Conservation (phyloP, 2,113 vertebrate species). For the Phylloscopus whistleri region DNA sequence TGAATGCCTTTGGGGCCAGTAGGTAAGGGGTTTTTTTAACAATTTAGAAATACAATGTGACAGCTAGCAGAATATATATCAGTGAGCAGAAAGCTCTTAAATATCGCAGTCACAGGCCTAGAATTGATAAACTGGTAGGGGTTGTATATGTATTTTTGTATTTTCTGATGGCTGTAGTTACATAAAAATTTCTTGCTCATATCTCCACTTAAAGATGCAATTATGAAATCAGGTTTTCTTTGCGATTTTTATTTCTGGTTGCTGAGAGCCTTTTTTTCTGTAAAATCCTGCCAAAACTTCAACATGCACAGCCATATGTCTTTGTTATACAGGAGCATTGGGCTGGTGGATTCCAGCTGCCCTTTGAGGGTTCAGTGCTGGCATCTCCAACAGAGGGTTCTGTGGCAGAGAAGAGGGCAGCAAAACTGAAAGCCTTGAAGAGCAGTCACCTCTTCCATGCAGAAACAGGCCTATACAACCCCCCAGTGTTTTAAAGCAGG, state of each 20-base stretch:
- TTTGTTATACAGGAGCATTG: neutral
- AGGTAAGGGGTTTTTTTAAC: conserved; percentile 18
- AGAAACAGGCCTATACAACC: neutral
- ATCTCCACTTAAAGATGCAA: neutral
- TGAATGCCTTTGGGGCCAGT: conserved; percentile 20
- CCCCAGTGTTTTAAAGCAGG: neutral
- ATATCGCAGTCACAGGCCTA: neutral
- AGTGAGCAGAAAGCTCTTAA: conserved; percentile 37
- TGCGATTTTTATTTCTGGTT: neutral
- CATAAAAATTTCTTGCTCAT: neutral
- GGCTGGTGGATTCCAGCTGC: neutral
- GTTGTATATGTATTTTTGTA: neutral
- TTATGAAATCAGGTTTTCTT: neutral
- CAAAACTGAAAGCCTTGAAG: neutral
- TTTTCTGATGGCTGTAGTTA: neutral
- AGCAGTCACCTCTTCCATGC: neutral
- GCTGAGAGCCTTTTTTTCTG: neutral
- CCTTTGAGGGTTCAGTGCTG: neutral
- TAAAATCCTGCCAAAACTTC: neutral
- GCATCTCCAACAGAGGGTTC: neutral
- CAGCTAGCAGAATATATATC: conserved; percentile 60
- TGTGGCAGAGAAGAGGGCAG: neutral
- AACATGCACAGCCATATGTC: neutral
- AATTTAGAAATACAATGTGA: conserved; percentile 63
- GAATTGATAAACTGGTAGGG: neutral